Evolutionary conservation across 2,113 vertebrate species (phyloP).

Genomic region (Dryoscopus gambensis): DNA sequence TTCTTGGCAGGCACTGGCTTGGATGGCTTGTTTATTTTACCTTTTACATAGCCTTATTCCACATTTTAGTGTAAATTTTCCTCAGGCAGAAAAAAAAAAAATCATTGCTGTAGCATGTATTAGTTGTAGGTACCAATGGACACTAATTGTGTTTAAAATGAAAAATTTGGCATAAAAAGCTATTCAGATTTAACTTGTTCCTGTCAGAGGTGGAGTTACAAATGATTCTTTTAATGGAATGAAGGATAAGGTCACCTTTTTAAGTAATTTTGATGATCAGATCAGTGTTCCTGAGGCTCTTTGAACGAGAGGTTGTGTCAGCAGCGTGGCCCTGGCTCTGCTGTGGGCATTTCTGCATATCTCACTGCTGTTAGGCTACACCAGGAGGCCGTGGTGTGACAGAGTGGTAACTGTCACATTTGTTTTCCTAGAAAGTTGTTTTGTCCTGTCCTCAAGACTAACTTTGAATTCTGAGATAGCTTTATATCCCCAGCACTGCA

Average conservation of each 20-base stretch:
- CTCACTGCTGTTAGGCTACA: background rate
- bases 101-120: background rate
- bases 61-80: background rate
- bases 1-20: background rate
- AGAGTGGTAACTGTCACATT: background rate
- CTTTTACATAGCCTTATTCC: background rate
- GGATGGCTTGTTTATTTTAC: constrained; percentile 16
- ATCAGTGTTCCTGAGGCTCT: background rate
- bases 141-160: background rate
- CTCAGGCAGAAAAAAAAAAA: background rate
- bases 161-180: background rate
- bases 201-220: background rate
- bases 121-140: background rate
- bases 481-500: background rate
- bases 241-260: background rate
- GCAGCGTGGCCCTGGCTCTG: background rate
- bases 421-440: background rate
- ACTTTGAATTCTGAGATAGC: background rate
- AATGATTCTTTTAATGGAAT: background rate
- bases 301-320: background rate
- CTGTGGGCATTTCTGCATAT: background rate
- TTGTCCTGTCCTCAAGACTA: background rate
- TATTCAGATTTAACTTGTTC: background rate
- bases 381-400: background rate
- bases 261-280: background rate